phyloP scores from a whole-genome alignment of 2,113 vertebrate genomes.

The Odocoileus virginianus region DNA sequence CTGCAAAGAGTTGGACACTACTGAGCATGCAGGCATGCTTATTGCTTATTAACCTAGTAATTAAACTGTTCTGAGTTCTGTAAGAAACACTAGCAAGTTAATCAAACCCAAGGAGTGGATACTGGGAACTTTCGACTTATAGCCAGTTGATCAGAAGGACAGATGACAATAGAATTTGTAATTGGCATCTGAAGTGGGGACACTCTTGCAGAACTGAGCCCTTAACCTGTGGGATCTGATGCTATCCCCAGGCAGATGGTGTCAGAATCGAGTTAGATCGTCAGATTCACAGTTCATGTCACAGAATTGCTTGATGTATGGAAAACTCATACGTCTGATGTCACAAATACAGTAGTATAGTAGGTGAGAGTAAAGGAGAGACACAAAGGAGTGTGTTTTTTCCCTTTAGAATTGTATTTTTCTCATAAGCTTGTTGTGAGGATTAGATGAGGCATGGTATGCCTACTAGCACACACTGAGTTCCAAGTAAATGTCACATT shows the following conservation, averaged over 20 bases:
- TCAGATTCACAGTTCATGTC: not conserved
- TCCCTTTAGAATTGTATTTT: not conserved
- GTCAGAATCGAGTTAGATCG: not conserved
- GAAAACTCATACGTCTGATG: not conserved
- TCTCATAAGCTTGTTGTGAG: not conserved
- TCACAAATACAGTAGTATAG: not conserved
- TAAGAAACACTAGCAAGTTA: not conserved
- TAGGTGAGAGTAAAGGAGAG: not conserved
- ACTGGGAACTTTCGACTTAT: not conserved
- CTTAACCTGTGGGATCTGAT: not conserved
- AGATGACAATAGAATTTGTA: not conserved
- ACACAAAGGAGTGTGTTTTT: not conserved
- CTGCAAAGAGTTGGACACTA: accelerated
- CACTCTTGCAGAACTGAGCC: not conserved
- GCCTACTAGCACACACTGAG: not conserved
- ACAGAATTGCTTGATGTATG: not conserved
- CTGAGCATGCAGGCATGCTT: not conserved
- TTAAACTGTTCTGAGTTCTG: not conserved
- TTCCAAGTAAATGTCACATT: not conserved
- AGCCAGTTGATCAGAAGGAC: not conserved
- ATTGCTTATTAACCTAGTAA: not conserved
- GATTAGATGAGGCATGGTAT: not conserved
- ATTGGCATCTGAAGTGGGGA: not conserved
- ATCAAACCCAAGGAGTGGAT: not conserved
- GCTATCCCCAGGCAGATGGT: not conserved